Conservation (phyloP, 2,888 invertebrate genomes). For the Eupithecia subumbrata region DNA sequence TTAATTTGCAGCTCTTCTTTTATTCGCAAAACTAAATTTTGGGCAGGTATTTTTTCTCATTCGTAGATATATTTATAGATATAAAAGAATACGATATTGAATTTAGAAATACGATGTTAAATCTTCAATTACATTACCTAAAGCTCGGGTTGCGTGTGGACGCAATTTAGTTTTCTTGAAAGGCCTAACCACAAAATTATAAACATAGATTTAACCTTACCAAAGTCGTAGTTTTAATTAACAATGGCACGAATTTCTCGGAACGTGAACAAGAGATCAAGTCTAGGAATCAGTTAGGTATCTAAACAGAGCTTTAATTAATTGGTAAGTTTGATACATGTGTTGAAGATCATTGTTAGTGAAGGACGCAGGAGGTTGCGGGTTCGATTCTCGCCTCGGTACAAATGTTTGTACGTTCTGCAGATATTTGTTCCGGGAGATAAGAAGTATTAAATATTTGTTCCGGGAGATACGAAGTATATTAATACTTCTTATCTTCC, state of each 20-base stretch:
- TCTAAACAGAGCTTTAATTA: background rate
- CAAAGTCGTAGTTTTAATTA: background rate
- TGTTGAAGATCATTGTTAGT: background rate
- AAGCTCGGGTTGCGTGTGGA: background rate
- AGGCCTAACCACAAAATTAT: background rate
- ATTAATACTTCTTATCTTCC: too few species aligned
- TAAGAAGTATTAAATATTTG: too few species aligned
- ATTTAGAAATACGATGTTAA: background rate
- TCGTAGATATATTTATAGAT: background rate
- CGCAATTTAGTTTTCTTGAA: background rate
- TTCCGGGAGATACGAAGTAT: too few species aligned
- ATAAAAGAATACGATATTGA: background rate
- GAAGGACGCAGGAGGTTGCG: too few species aligned
- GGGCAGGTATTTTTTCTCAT: background rate
- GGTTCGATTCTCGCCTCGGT: too few species aligned
- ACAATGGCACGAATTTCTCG: background rate
- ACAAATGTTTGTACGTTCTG: too few species aligned
- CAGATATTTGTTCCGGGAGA: too few species aligned
- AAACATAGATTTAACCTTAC: slow-evolving; percentile 3
- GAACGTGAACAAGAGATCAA: background rate
- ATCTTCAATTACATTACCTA: background rate
- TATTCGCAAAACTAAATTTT: background rate
- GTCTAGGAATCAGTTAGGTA: background rate
- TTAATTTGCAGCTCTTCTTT: background rate
- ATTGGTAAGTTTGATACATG: background rate